Evolutionary conservation across 2,113 vertebrate species (phyloP).

Genomic region (Thamnaconus septentrionalis): DNA sequence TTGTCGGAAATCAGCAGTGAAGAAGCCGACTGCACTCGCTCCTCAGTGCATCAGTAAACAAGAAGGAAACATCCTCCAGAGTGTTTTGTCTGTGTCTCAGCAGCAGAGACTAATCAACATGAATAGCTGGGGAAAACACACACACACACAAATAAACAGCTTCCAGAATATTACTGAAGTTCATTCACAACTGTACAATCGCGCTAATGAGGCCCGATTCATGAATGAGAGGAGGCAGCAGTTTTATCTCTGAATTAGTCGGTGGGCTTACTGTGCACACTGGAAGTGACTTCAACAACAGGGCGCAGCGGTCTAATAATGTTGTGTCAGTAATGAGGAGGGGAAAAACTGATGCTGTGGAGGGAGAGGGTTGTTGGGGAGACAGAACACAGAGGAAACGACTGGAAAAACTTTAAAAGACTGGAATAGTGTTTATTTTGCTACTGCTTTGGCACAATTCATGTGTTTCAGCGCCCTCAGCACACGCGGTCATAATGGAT

Average conservation of each 20-base stretch:
- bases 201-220: conserved; percentile 42
- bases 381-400: not conserved
- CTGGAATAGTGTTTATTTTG: conserved; percentile 12
- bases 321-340: conserved; percentile 17
- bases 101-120: conserved; percentile 66
- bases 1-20: conserved; percentile 31
- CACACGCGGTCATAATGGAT: conserved; percentile 34
- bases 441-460: conserved; percentile 36
- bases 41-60: conserved; percentile 43
- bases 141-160: conserved; percentile 59
- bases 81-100: conserved; percentile 65
- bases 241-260: conserved; percentile 36
- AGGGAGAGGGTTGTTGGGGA: conserved; percentile 5
- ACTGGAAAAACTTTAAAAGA: conserved; percentile 7
- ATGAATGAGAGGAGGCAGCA: conserved; percentile 34
- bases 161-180: conserved; percentile 45
- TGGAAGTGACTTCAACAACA: conserved; percentile 15
- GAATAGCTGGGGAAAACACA: conserved; percentile 12
- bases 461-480: conserved; percentile 12
- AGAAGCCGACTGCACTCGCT: conserved; percentile 62
- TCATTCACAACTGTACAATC: conserved; percentile 52
- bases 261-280: conserved; percentile 32
- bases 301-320: conserved; percentile 7
- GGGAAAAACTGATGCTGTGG: conserved; percentile 3
- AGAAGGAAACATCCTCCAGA: conserved; percentile 59